Evolutionary conservation across 1,140 invertebrate species (phyloP).

Genomic region (Leptinotarsa lineolata): DNA sequence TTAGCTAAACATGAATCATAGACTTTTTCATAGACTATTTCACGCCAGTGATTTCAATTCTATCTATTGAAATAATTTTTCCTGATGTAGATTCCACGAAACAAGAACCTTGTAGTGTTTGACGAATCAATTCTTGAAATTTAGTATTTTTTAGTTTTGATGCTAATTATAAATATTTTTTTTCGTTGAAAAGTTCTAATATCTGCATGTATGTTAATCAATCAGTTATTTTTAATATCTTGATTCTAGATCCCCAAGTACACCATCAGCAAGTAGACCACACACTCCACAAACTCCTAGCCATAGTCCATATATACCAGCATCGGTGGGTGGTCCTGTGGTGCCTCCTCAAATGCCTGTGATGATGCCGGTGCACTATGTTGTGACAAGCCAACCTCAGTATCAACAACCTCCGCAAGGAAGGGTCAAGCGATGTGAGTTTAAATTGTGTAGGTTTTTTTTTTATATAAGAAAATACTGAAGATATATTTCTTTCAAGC

Average conservation of each 20-base stretch:
- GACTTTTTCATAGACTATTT: too few species aligned
- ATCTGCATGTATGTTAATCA: too few species aligned
- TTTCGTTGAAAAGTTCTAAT: too few species aligned
- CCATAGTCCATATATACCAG: slow-evolving; percentile 51
- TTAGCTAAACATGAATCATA: too few species aligned
- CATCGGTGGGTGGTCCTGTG: slow-evolving; percentile 44
- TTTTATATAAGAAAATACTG: background rate
- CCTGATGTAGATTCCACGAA: too few species aligned
- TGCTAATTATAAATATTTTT: too few species aligned
- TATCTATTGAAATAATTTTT: too few species aligned
- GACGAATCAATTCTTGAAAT: too few species aligned
- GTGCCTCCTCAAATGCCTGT: slow-evolving; percentile 56
- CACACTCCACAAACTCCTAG: slow-evolving; percentile 85
- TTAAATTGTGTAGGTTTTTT: background rate
- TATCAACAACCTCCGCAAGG: slow-evolving; percentile 53
- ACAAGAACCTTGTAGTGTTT: too few species aligned
- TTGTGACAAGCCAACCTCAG: slow-evolving; percentile 48
- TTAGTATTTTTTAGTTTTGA: too few species aligned
- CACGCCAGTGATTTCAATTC: too few species aligned
- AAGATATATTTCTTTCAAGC: background rate
- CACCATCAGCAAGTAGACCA: slow-evolving; percentile 71
- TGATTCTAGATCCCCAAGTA: slow-evolving; percentile 64
- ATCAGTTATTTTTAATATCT: background rate
- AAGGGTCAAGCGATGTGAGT: slow-evolving; percentile 52
- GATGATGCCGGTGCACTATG: slow-evolving; percentile 48